Conservation (phyloP, 2,888 invertebrate genomes). For the Mystacides longicornis region DNA sequence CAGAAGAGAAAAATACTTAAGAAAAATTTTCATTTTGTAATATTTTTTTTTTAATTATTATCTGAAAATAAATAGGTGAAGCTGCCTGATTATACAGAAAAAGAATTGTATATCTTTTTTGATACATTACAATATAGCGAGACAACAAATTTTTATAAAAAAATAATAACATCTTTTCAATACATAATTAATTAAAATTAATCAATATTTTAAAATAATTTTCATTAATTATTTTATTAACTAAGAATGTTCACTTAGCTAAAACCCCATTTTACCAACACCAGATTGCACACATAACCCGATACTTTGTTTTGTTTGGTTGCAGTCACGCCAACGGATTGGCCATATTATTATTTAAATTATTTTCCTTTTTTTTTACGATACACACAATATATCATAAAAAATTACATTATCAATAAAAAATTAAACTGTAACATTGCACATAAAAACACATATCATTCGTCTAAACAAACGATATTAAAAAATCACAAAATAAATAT, state of each 20-base stretch:
- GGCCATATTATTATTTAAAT: conserved; percentile 27
- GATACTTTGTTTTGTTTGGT: conserved; percentile 55
- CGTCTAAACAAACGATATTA: not conserved
- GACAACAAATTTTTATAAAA: conserved; percentile 21
- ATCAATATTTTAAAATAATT: too few species aligned
- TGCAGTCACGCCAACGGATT: conserved; percentile 43
- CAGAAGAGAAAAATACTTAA: not conserved
- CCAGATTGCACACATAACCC: conserved; percentile 83
- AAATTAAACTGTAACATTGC: conserved; percentile 1
- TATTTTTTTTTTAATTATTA: conserved; percentile 7
- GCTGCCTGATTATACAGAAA: conserved; percentile 20
- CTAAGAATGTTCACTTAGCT: not conserved
- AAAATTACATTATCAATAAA: not conserved
- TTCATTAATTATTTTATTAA: not conserved
- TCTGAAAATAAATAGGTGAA: conserved; percentile 21
- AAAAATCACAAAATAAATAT: conserved; percentile 1
- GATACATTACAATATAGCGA: conserved; percentile 19
- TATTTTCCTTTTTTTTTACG: not conserved
- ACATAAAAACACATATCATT: conserved; percentile 6
- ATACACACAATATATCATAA: not conserved
- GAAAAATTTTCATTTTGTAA: not conserved
- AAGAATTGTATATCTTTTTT: conserved; percentile 23
- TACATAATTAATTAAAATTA: conserved; percentile 19
- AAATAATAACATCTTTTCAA: conserved; percentile 23
- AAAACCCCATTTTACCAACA: conserved; percentile 52